Conservation (phyloP, 2,797 vertebrate genomes). For the Artibeus jamaicensis region DNA sequence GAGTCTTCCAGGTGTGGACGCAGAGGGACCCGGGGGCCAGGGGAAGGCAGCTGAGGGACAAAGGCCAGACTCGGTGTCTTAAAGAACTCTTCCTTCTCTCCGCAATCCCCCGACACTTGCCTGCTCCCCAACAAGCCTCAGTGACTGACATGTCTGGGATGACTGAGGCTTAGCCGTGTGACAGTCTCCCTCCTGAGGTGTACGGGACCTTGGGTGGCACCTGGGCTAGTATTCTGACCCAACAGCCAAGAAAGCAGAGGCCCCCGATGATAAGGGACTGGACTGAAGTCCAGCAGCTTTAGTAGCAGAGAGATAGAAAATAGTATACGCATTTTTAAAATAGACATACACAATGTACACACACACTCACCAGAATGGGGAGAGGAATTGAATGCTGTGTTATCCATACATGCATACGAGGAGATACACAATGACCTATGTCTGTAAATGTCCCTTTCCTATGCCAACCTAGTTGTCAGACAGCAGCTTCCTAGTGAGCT, state of each 20-base stretch:
- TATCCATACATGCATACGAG: neutral
- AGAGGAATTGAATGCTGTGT: neutral
- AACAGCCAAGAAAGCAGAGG: neutral
- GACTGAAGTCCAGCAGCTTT: neutral
- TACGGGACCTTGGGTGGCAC: fast-evolving
- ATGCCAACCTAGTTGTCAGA: neutral
- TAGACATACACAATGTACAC: no score
- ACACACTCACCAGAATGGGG: neutral
- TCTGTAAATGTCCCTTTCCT: neutral
- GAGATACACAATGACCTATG: neutral
- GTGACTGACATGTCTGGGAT: neutral
- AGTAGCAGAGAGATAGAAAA: neutral
- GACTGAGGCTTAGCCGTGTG: neutral
- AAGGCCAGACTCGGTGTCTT: conserved; percentile 59
- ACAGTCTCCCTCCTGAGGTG: neutral
- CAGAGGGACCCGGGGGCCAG: neutral
- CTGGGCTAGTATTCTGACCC: neutral
- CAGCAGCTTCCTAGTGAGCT: neutral
- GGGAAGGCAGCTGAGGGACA: conserved; percentile 40
- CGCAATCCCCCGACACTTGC: neutral
- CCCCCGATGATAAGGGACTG: neutral
- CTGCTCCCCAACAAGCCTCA: neutral
- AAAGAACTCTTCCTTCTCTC: conserved; percentile 37
- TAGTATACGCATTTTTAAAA: neutral
- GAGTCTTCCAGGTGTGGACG: conserved; percentile 64